These are phyloP conservation scores for Palloptera scutellata DNA, from an alignment of 2,888 invertebrate genomes.

Conservation along the genomic window DNA sequence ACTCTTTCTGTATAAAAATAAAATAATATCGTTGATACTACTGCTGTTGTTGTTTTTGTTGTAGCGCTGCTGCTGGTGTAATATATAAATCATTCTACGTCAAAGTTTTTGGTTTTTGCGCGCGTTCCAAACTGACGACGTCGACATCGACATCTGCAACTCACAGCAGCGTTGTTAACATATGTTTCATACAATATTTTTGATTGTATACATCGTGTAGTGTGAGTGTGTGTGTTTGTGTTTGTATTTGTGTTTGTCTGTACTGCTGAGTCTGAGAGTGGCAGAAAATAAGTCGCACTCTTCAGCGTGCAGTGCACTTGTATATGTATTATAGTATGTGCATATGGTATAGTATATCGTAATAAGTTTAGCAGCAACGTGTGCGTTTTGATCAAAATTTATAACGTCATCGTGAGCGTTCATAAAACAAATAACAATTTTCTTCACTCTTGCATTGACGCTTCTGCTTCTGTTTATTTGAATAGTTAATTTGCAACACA, in stretches of 20 bases:
- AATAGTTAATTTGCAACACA: not conserved
- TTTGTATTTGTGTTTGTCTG: too few relatives aligned
- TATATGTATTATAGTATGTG: constrained; percentile 6
- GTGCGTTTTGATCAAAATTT: constrained; percentile 42
- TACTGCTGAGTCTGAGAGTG: too few relatives aligned
- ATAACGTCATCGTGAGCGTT: constrained; percentile 48
- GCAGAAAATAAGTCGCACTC: too few relatives aligned
- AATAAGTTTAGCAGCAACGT: constrained; percentile 1
- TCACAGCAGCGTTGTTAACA: constrained; percentile 10
- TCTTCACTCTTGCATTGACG: not conserved
- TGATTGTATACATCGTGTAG: constrained; percentile 31
- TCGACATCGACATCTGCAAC: too few relatives aligned
- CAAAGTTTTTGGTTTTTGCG: constrained; percentile 34
- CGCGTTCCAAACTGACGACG: not conserved
- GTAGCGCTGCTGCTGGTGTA: too few relatives aligned
- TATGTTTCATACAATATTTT: constrained; percentile 10
- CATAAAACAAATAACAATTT: too few relatives aligned
- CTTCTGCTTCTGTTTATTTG: not conserved
- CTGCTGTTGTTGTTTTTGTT: not conserved
- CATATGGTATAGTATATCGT: constrained; percentile 14
- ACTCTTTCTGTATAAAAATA: too few relatives aligned
- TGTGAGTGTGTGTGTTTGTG: constrained; percentile 17
- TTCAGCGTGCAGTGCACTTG: constrained; percentile 28
- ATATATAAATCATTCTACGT: constrained; percentile 52
- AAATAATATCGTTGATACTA: not conserved